These are phyloP conservation scores for Coelinius sp. DNA, from an alignment of 2,888 invertebrate species.

Conservation along the genomic window DNA sequence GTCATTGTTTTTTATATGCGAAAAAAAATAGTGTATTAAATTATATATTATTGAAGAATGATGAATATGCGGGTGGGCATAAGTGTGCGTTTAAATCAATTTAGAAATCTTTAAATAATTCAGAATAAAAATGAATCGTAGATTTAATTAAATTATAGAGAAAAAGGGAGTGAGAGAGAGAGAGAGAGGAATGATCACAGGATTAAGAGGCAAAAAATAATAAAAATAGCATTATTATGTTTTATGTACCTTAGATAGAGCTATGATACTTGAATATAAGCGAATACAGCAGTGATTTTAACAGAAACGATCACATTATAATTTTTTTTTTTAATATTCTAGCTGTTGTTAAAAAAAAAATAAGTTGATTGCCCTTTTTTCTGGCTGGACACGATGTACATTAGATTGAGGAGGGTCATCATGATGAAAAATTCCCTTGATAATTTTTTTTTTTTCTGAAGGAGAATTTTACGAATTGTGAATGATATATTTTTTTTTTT, in stretches of 20 bases:
- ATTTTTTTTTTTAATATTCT: not conserved
- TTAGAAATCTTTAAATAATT: slow-evolving; percentile 55
- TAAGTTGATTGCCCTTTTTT: too few relatives aligned
- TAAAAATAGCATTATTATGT: slow-evolving; percentile 63
- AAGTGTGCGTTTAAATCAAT: slow-evolving; percentile 64
- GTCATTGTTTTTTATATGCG: slow-evolving; percentile 69
- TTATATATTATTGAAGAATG: slow-evolving; percentile 59
- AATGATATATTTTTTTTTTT: too few relatives aligned
- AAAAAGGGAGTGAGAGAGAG: slow-evolving; percentile 48
- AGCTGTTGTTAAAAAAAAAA: not conserved
- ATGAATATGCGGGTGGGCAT: slow-evolving; percentile 59
- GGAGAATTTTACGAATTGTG: too few relatives aligned
- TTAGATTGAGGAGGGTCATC: too few relatives aligned
- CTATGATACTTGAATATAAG: slow-evolving; percentile 54
- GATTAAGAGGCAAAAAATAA: slow-evolving; percentile 54
- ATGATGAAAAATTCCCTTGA: too few relatives aligned
- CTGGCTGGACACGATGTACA: too few relatives aligned
- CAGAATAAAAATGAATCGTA: slow-evolving; percentile 54
- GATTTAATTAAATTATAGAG: slow-evolving; percentile 56
- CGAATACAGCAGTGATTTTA: slow-evolving; percentile 60
- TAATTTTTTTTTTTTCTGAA: too few relatives aligned
- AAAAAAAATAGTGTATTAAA: slow-evolving; percentile 66
- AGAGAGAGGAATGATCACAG: too few relatives aligned
- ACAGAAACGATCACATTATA: slow-evolving; percentile 41
- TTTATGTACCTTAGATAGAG: slow-evolving; percentile 63